These are phyloP conservation scores for Pecten maximus DNA, from an alignment of 2,888 invertebrate species.

Conservation along the genomic window DNA sequence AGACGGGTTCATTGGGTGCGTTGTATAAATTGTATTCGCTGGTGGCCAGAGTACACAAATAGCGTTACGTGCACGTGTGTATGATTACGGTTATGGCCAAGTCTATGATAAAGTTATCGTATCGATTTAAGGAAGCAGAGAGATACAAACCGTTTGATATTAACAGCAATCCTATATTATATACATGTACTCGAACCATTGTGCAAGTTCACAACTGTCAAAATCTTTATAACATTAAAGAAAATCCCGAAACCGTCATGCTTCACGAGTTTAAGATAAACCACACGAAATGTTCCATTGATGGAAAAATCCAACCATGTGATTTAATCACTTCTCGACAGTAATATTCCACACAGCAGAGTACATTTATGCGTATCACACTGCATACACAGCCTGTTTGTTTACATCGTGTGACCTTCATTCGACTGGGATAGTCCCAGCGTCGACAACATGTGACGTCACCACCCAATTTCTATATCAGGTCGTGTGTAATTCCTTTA, in stretches of 20 bases:
- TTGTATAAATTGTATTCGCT: not conserved
- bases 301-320: not conserved
- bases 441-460: conserved; percentile 19
- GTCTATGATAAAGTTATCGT: not conserved
- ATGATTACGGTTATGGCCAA: not conserved
- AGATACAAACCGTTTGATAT: too few relatives aligned
- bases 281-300: not conserved
- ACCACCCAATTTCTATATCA: not conserved
- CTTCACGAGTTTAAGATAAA: not conserved
- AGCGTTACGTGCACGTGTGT: not conserved
- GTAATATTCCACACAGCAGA: not conserved
- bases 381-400: not conserved
- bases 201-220: too few relatives aligned
- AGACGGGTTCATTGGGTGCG: not conserved
- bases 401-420: conserved; percentile 27
- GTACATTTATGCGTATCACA: not conserved
- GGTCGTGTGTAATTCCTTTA: conserved; percentile 26
- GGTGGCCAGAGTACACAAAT: not conserved
- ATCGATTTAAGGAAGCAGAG: too few relatives aligned
- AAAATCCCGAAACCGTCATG: not conserved
- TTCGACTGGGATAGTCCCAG: not conserved
- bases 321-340: not conserved
- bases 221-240: not conserved
- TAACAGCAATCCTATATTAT: too few relatives aligned
- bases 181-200: too few relatives aligned